phyloP scores from a whole-genome alignment of 2,797 vertebrate genomes.

The Tenualosa thibaudeaui region DNA sequence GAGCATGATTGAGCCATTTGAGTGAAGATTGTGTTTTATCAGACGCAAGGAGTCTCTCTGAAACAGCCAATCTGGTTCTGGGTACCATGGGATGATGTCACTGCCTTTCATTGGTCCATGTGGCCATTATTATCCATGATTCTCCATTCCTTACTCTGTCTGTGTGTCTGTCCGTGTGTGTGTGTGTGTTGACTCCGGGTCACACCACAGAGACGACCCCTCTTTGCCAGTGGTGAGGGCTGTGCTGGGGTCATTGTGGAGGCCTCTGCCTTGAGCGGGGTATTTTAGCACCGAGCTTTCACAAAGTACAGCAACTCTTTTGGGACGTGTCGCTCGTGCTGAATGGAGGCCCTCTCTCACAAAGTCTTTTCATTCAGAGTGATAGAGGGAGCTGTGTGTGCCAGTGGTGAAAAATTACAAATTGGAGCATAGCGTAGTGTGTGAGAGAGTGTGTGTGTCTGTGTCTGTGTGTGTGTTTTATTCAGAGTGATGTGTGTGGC shows the following conservation, averaged over 20 bases:
- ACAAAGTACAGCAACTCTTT: conserved; percentile 15
- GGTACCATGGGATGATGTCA: not conserved
- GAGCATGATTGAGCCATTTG: not conserved
- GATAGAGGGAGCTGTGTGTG: conserved; percentile 18
- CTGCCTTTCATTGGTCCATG: not conserved
- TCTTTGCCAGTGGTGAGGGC: not conserved
- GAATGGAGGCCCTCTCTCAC: conserved; percentile 22
- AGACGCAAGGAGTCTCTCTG: not conserved
- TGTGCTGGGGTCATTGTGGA: conserved; percentile 9
- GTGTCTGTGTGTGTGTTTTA: conserved; percentile 29
- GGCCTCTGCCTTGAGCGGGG: conserved; percentile 15
- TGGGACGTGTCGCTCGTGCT: not conserved
- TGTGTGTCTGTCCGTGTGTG: not conserved
- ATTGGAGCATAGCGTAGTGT: conserved; percentile 19
- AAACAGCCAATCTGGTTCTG: not conserved
- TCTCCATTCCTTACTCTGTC: not conserved
- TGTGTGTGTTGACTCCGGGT: not conserved
- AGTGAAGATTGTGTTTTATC: not conserved
- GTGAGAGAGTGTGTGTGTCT: conserved; percentile 20
- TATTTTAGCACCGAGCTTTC: conserved; percentile 2
- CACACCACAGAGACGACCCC: not conserved
- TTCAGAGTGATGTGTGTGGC: not conserved
- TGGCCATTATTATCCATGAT: not conserved
- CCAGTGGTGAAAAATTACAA: not conserved
- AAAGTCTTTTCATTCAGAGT: conserved; percentile 22